Conservation (phyloP, 2,888 invertebrate genomes). For the Caenorhabditis virilis region DNA sequence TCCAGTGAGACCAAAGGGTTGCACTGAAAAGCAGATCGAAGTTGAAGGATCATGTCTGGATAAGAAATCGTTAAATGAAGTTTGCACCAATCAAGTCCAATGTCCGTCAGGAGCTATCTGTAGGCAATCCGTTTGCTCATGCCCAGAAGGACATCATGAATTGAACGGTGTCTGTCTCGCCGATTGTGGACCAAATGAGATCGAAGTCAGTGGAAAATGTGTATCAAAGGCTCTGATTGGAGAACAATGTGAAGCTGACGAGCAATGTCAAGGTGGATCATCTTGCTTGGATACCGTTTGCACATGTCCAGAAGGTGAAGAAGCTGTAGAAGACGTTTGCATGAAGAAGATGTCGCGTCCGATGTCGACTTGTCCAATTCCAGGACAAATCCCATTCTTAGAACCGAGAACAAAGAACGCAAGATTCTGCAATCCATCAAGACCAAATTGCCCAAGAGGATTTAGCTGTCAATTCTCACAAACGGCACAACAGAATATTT, state of each 20-base stretch:
- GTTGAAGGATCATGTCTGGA: slow-evolving; percentile 65
- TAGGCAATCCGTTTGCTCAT: slow-evolving; percentile 60
- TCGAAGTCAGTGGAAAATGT: slow-evolving; percentile 58
- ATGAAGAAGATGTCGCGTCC: slow-evolving; percentile 52
- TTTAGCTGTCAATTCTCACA: slow-evolving; percentile 65
- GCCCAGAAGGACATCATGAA: slow-evolving; percentile 56
- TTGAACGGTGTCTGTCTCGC: slow-evolving; percentile 51
- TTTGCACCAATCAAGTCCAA: slow-evolving; percentile 61
- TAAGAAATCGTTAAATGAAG: slow-evolving; percentile 52
- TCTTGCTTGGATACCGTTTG: slow-evolving; percentile 52
- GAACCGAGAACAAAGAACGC: slow-evolving; percentile 55
- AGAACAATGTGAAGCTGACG: slow-evolving; percentile 55
- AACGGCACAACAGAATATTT: slow-evolving; percentile 60
- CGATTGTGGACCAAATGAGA: slow-evolving; percentile 55
- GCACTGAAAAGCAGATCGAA: slow-evolving; percentile 62
- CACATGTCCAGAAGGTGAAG: slow-evolving; percentile 59
- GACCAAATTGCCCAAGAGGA: slow-evolving; percentile 50
- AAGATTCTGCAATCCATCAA: slow-evolving; percentile 57
- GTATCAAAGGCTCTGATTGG: slow-evolving; percentile 51
- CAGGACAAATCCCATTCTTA: slow-evolving; percentile 60
- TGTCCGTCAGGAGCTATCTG: slow-evolving; percentile 59
- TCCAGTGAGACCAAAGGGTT: slow-evolving; percentile 5
- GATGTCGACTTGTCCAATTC: slow-evolving; percentile 61
- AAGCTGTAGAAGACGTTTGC: slow-evolving; percentile 51
- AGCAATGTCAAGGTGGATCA: slow-evolving; percentile 60